Evolutionary conservation across 2,797 vertebrate species (phyloP).

Genomic region (Cetoscarus ocellatus): DNA sequence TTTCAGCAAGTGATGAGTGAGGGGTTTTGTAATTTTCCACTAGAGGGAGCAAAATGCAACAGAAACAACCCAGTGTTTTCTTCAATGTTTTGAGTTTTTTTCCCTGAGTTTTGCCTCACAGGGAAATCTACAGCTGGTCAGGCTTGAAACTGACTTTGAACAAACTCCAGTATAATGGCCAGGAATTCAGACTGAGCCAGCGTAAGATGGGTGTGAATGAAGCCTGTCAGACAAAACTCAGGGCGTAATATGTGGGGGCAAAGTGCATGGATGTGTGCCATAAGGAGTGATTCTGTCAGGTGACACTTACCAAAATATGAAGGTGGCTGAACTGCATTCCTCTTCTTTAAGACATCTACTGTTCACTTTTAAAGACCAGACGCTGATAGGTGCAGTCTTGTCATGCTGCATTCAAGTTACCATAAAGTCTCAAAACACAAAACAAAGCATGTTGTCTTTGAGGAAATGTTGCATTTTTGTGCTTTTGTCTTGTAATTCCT

Average conservation of each 20-base stretch:
- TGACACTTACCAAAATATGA: not conserved
- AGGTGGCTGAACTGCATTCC: not conserved
- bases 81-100: rapidly evolving
- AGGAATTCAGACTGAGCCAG: too few species aligned
- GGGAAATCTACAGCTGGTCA: not conserved
- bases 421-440: not conserved
- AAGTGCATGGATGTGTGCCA: not conserved
- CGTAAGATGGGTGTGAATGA: too few species aligned
- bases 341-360: not conserved
- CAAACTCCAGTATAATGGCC: not conserved
- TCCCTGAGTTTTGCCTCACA: not conserved
- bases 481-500: too few species aligned
- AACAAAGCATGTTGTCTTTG: not conserved
- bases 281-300: constrained; percentile 1
- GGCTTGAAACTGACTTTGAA: not conserved
- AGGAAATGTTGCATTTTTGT: not conserved
- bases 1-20: not conserved
- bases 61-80: too few species aligned
- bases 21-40: not conserved
- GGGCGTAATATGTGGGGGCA: not conserved
- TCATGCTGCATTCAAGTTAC: constrained; percentile 11
- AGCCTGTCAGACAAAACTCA: not conserved
- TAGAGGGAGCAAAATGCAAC: constrained; percentile 9
- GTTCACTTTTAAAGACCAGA: not conserved
- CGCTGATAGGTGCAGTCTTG: not conserved